Evolutionary conservation across 2,888 invertebrate genomes (phyloP), one percentile per base, ranked within the genome.

Genomic region (Urechis unicinctus): DNA sequence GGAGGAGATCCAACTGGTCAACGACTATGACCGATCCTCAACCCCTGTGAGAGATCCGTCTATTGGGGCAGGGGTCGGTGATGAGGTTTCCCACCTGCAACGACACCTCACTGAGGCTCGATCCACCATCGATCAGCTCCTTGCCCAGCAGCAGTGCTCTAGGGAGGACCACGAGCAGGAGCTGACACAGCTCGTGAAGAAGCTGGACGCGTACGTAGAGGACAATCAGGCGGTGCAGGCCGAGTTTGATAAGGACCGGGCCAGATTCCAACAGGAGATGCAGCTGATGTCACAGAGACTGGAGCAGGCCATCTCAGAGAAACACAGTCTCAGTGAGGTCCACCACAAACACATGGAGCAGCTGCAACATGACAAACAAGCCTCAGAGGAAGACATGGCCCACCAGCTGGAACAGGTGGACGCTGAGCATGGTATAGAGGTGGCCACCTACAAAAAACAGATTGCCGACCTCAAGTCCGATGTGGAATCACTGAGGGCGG

Each of bases 171-270:
- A 28, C n/a, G 26, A 28, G n/a, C 45, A 17, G 9, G 26, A 53
- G 26, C 21, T 28, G 2, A n/a, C 44, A 9, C 24, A 29, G 48
- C 55, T 50, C 26, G 21, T 48, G 55, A 50, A 50, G 28, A 30
- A 55, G 44, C 50, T 28, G 24, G 52, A 52, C 26, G 41, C 26
- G 30, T 46, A 56, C 41, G 56, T 36, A 41, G 47, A 29, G 31
- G 47, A 46, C 26, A 28, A 52, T 26, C 52, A 52, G n/a, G 54
- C 54, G 3, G 21, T 54, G 48, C 29, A 30, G n/a, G 17, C 42
- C 21, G 41, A 46, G 2, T 41, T 49, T 50, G 54, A 48, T 5
- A 26, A 49, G 21, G 54, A 46, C 13, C 49, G 24, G 28, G 54
- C 48, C 28, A 36, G 41, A 25, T 21, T 41, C 5, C 21, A 21